Base-by-base conservation (phyloP, 2,888 invertebrate species). In the Rhimphoctona megacephalus region DNA sequence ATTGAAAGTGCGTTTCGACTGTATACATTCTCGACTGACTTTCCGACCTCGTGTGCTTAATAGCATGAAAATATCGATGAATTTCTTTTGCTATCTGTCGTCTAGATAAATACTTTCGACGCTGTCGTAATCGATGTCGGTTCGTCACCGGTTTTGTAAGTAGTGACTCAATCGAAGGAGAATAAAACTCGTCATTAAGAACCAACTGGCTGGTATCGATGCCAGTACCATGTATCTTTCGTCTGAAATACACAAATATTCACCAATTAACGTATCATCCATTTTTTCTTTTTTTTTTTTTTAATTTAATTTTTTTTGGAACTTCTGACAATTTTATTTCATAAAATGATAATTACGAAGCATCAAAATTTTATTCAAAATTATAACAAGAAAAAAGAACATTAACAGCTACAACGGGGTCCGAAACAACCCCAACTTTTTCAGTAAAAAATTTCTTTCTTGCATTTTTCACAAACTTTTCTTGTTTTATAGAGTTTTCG, bases 121-220 rank as follows among this genome's bases (percentile, higher is more conserved):
- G 54, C 73, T 33, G 57, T 82, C 39, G 49, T 57, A 79, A 64
- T 73, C 30, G 82, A 22, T 30, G 33, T 76, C 39, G 83, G 66
- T 80, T 76, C 89, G 93, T 94, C 94, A 94, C 92, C 93, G 93
- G 80, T 89, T 92, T 86, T 90, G 88, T 43, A 93, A 88, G 77
- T 92, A 92, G 74, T 91, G 89, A 88, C 94, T 94, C 88, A 94
- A 90, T 89, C 91, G 92, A 54, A 94, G 88, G 66, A 94, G 90
- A 49, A 93, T 85, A 81, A 98, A 98, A 91, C 97, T 97, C 80
- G 96, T 95, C 92, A 98, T 96, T 67, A 98, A 90, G 92, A 96
- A 98, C 91, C 97, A 94, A 87, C 97, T 96, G 7, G 96, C 97
- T 33, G 98, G 98, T 90, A 98, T 96, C 66, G 98, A 98, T 5